Base-by-base conservation (phyloP, 2,797 vertebrate genomes). In the Loriculus beryllinus region DNA sequence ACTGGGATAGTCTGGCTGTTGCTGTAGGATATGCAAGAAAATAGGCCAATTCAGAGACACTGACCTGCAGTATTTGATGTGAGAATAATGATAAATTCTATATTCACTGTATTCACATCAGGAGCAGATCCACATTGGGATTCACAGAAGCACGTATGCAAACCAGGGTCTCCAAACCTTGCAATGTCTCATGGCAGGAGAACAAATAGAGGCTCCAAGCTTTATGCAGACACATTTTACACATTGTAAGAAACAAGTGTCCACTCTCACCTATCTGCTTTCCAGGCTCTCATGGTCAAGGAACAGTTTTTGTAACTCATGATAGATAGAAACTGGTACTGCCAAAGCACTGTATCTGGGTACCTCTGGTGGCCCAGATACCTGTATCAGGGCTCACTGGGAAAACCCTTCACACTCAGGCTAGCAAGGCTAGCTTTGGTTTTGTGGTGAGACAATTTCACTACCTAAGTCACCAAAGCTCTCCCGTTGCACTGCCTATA, bases 111-210 rank as follows among this genome's bases (percentile, higher is more conserved):
- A 49, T 57, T 81, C 69, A 6, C 39, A 75, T 19, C 14, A 29
- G 31, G 22, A 82, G 26, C 20, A 81, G 54, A 54, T 71, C 28
- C 43, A 71, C 29, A 16, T 1, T 31, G 33, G 20, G 42, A 52
- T 60, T 71, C 48, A 39, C 29, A 68, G 48, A 81, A 67, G 29
- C 1, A 0, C 42, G 16, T 12, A 16, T 8, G 14, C 35, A 63
- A 84, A 39, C 7, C 0, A 0, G 16, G 12, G 9, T 65, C 35
- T 69, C 75, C 47, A 76, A 71, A 62, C 33, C 16, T 68, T n/a
- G 9, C 6, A 2, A 42, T 83, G 33, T 56, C 56, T 85, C 68
- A 45, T 0, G 2, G 10, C 21, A 49, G 20, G 37, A 68, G 29
- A 35, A 64, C n/a, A 56, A 48, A 29, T 0, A 67, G 22, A 45